These are phyloP conservation scores for Aphrocallistes beatrix DNA, from an alignment of 37 sponge, comb jelly and placozoan species.

Conservation along the genomic window DNA sequence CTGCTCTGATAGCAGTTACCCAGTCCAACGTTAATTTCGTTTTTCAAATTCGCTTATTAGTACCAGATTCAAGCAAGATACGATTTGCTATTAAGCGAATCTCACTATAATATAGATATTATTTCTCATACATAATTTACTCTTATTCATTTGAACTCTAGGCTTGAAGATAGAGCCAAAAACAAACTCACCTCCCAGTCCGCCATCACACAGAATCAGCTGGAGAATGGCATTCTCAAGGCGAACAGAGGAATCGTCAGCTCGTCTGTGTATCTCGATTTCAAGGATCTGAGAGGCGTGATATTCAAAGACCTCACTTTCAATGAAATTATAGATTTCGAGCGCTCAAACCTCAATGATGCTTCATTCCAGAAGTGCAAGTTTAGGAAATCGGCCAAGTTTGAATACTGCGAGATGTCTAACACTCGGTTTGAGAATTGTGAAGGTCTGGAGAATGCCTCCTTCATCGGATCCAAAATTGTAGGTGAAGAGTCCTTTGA, in stretches of 20 bases:
- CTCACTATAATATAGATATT: too few species aligned
- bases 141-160: background rate
- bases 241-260: background rate
- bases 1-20: too few species aligned
- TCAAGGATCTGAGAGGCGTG: background rate
- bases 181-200: background rate
- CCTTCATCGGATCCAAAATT: conserved; percentile 2
- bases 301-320: background rate
- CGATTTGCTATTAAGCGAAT: too few species aligned
- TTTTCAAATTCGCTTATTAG: too few species aligned
- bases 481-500: background rate
- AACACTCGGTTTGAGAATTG: background rate
- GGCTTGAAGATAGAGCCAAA: background rate
- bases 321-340: background rate
- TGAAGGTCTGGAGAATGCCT: background rate
- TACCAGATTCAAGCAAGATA: too few species aligned
- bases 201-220: background rate
- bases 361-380: background rate
- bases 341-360: background rate
- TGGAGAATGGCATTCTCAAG: conserved; percentile 14
- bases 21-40: too few species aligned
- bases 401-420: background rate
- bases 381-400: background rate
- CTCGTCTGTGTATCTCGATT: background rate
- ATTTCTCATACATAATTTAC: too few species aligned